These are phyloP conservation scores for Gobius niger DNA, from an alignment of 2,113 vertebrate genomes.

Conservation along the genomic window DNA sequence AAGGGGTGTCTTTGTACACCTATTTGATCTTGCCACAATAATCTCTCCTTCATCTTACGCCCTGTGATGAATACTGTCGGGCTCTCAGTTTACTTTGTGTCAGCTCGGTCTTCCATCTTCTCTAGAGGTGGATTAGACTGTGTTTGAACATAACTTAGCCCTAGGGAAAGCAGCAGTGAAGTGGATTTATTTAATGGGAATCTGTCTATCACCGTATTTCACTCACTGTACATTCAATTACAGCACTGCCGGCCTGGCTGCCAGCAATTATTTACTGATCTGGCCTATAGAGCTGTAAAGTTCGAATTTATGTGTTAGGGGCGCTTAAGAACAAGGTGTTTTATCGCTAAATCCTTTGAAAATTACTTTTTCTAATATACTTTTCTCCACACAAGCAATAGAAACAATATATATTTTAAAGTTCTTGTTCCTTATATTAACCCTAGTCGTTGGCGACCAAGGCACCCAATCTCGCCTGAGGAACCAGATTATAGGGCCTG, in stretches of 20 bases:
- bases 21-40: background rate
- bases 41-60: slow-evolving; percentile 17
- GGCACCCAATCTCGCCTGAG: too few species aligned
- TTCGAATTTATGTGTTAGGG: slow-evolving; percentile 32
- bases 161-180: slow-evolving; percentile 42
- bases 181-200: slow-evolving; percentile 69
- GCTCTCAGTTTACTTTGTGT: slow-evolving; percentile 34
- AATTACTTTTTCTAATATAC: too few species aligned
- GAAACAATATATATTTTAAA: too few species aligned
- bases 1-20: background rate
- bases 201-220: slow-evolving; percentile 66
- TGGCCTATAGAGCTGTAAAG: slow-evolving; percentile 55
- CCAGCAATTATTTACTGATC: slow-evolving; percentile 71
- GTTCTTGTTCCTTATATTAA: too few species aligned
- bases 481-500: too few species aligned
- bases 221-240: slow-evolving; percentile 65
- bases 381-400: background rate
- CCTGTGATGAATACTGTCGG: slow-evolving; percentile 38
- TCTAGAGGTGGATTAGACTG: slow-evolving; percentile 51
- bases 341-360: background rate
- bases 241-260: slow-evolving; percentile 43
- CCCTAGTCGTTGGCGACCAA: too few species aligned
- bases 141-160: slow-evolving; percentile 60
- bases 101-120: slow-evolving; percentile 15
- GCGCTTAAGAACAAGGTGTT: background rate